Evolutionary conservation across 2,113 vertebrate genomes (phyloP).

Genomic region (Tiliqua scincoides): DNA sequence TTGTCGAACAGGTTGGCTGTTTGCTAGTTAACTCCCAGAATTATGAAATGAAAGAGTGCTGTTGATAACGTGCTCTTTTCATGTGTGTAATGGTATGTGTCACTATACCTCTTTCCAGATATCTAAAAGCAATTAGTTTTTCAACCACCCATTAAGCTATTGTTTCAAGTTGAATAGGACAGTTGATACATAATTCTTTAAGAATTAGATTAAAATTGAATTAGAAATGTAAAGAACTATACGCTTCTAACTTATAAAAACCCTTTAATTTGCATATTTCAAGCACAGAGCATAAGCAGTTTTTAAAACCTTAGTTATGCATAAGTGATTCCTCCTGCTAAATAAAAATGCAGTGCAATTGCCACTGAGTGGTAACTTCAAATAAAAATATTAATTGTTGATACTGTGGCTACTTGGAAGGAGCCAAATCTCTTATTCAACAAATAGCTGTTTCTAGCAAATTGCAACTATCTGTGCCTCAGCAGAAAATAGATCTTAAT

Average conservation of each 20-base stretch:
- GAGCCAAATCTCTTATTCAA: neutral
- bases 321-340: neutral
- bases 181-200: neutral
- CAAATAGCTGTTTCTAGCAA: neutral
- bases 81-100: accelerated
- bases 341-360: neutral
- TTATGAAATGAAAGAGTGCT: neutral
- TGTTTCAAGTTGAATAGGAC: neutral
- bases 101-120: neutral
- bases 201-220: neutral
- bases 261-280: neutral
- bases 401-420: neutral
- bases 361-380: neutral
- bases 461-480: neutral
- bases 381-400: neutral
- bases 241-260: neutral
- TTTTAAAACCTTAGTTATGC: neutral
- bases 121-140: neutral
- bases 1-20: neutral
- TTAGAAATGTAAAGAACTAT: neutral
- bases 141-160: accelerated
- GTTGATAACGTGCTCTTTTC: neutral
- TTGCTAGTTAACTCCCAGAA: neutral
- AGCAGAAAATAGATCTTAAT: neutral
- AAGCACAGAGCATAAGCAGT: neutral